phyloP scores from a whole-genome alignment of 2,797 vertebrate genomes.

The Morelia viridis region DNA sequence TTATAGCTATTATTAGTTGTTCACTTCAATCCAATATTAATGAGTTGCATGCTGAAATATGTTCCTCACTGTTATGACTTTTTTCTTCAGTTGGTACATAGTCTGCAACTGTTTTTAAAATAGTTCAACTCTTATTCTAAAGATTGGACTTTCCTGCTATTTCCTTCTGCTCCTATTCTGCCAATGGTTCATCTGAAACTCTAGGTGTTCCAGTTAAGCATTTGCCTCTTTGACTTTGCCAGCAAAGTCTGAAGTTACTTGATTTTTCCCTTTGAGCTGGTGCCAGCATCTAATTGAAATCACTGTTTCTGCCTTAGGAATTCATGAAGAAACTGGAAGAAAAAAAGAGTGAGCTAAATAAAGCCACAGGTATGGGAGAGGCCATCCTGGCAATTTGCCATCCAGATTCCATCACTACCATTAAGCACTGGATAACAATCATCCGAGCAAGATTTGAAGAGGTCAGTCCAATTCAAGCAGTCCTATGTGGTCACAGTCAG shows the following conservation, averaged over 20 bases:
- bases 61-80: not conserved
- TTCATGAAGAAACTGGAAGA: conserved; percentile 97
- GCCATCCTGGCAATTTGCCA: conserved; percentile 92
- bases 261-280: conserved; percentile 47
- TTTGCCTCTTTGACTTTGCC: not conserved
- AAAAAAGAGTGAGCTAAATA: conserved; percentile 87
- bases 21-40: not conserved
- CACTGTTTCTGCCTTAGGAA: conserved; percentile 78
- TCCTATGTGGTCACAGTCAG: conserved; percentile 2
- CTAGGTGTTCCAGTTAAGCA: not conserved
- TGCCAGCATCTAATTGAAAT: conserved; percentile 54
- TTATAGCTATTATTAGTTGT: conserved; percentile 20
- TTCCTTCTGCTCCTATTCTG: not conserved
- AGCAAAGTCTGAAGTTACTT: not conserved
- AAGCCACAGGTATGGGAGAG: conserved; percentile 91
- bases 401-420: conserved; percentile 96
- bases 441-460: conserved; percentile 98
- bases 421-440: conserved; percentile 99
- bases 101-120: conserved; percentile 22
- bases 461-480: conserved; percentile 76
- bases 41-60: not conserved
- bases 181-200: conserved; percentile 10
- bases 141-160: conserved; percentile 6
- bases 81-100: conserved; percentile 14
- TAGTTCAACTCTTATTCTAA: conserved; percentile 19